A percentile compares a stretch with the other conserved stretches of the same genome.
Evolutionary conservation across 2,888 invertebrate genomes (phyloP).

Genomic region (Agelastica alni): DNA sequence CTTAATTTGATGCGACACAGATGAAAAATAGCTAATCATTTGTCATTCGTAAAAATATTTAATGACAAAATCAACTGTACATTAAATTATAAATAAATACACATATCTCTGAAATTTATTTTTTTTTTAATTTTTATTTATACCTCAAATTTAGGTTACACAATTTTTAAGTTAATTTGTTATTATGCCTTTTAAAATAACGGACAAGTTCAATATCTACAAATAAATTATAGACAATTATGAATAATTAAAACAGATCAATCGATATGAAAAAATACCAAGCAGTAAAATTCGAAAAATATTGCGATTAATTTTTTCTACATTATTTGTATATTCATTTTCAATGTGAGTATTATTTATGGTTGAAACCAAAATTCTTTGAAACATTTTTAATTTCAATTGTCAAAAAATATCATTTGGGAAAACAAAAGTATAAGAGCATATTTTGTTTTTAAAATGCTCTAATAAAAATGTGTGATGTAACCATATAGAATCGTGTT

Average conservation of each 20-base stretch:
- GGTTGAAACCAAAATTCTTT: too few relatives aligned
- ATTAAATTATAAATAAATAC: not conserved
- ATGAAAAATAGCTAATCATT: not conserved
- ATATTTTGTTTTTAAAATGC: not conserved
- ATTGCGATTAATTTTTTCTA: too few relatives aligned
- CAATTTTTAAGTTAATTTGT: not conserved
- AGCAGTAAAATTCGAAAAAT: too few relatives aligned
- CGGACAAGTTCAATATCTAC: too few relatives aligned
- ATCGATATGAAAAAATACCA: too few relatives aligned
- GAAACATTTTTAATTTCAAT: not conserved
- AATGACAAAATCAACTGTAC: not conserved
- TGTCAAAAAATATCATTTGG: not conserved
- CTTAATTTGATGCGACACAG: conserved; percentile 5
- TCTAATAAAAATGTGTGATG: not conserved
- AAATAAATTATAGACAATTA: too few relatives aligned
- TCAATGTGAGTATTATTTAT: too few relatives aligned
- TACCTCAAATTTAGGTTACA: not conserved
- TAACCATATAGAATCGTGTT: not conserved
- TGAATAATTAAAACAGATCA: too few relatives aligned
- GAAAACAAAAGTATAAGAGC: not conserved
- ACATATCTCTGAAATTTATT: not conserved
- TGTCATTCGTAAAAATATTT: not conserved
- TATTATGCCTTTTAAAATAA: too few relatives aligned
- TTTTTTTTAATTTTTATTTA: not conserved
- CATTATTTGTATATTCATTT: too few relatives aligned